Conservation (phyloP, 2,888 invertebrate genomes). For the Drosophila nr. perissopoda region DNA sequence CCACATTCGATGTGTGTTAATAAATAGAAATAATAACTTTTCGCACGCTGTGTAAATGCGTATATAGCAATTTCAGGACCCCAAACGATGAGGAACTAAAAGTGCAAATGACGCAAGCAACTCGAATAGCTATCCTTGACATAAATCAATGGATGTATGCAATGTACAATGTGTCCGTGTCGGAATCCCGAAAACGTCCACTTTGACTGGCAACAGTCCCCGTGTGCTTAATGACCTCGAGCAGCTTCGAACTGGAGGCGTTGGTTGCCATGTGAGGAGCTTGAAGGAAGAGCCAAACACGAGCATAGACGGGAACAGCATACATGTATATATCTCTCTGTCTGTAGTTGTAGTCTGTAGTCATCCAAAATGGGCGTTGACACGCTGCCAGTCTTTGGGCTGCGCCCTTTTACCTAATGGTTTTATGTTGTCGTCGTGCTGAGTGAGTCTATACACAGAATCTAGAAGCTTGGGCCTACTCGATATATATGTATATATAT, state of each 20-base stretch:
- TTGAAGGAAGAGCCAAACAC: conserved; percentile 4
- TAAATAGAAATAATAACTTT: conserved; percentile 46
- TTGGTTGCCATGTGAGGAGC: conserved; percentile 25
- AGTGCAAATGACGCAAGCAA: conserved; percentile 75
- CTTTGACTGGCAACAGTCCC: conserved; percentile 44
- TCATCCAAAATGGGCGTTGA: conserved; percentile 66
- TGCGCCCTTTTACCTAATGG: conserved; percentile 76
- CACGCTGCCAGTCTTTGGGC: conserved; percentile 53
- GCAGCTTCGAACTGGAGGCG: conserved; percentile 7
- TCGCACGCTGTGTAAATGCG: conserved; percentile 26
- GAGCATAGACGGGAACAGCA: conserved; percentile 1
- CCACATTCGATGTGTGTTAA: conserved; percentile 21
- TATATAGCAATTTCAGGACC: conserved; percentile 48
- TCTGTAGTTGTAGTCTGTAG: background rate
- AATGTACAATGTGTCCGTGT: conserved; percentile 25
- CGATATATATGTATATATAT: background rate
- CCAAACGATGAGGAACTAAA: conserved; percentile 43
- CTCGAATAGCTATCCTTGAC: conserved; percentile 44
- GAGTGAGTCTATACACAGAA: conserved; percentile 7
- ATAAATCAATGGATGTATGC: conserved; percentile 52
- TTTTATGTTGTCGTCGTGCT: conserved; percentile 66
- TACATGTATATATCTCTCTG: conserved; percentile 3
- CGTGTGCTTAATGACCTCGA: conserved; percentile 58
- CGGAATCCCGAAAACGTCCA: conserved; percentile 59
- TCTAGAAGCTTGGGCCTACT: conserved; percentile 36